Base-by-base conservation (phyloP, 1,140 invertebrate genomes). In the Lordiphosa stackelbergi region DNA sequence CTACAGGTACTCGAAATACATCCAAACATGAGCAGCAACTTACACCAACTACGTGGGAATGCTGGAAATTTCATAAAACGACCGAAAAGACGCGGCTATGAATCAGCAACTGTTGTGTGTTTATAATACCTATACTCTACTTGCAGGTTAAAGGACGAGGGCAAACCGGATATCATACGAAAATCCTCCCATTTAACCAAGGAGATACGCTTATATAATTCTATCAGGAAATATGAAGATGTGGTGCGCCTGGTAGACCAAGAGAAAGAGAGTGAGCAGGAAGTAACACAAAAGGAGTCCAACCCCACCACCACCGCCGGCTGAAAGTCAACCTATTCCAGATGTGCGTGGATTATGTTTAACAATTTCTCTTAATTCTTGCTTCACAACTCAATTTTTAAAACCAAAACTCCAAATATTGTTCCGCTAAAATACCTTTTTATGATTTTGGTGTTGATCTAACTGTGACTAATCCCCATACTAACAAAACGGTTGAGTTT, bases 401-500 rank as follows among this genome's bases (percentile, higher is more conserved):
- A 19, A 19, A 19, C 1, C 1, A 40, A 58, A 56, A 55, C 11
- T 54, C 24, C 46, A n/a, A 45, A 47, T 46, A 38, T 43, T 55
- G 37, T 73, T 47, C 22, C 34, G 41, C 35, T 53, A 28, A 57
- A 35, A 16, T 28, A 16, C 10, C 46, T 35, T 42, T 42, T 24
- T 47, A 42, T 64, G n/a, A 19, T 41, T 31, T 36, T 28, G 13
- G n/a, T 36, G 49, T 24, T n/a, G 19, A 12, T 38, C 48, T 37
- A 51, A 57, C 46, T 68, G 45, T 63, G 49, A 19, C 5, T n/a
- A 43, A 70, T 62, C 11, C 66, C 59, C 62, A 36, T 52, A 60
- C 65, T 83, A 83, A 83, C 74, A 55, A 77, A 70, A 37, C 13
- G 53, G 65, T 77, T 84, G 77, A 83, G 77, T 83, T 77, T 83